Conservation (phyloP, 2,797 vertebrate genomes). For the Tinamus major region DNA sequence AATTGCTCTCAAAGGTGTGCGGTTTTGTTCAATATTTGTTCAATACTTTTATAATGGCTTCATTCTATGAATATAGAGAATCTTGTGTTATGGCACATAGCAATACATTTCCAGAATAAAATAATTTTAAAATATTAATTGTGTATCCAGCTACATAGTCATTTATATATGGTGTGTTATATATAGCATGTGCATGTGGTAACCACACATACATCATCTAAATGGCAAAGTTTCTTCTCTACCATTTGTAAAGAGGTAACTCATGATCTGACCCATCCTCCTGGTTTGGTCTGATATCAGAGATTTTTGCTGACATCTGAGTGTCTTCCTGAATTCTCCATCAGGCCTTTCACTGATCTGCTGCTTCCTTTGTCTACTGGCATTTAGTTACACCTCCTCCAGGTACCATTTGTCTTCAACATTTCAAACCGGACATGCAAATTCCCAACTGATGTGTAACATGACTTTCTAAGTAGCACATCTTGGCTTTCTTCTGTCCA, state of each 20-base stretch:
- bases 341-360: neutral
- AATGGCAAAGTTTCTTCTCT: neutral
- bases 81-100: neutral
- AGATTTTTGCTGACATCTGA: neutral
- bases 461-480: neutral
- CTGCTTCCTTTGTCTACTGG: neutral
- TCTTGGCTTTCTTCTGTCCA: neutral
- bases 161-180: neutral
- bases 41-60: neutral
- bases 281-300: neutral
- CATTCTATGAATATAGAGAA: neutral
- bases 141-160: neutral
- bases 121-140: neutral
- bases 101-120: neutral
- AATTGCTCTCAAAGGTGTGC: neutral
- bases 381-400: neutral
- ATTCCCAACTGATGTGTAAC: neutral
- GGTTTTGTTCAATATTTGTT: neutral
- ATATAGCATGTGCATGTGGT: neutral
- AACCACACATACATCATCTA: neutral
- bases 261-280: neutral
- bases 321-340: neutral
- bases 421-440: neutral
- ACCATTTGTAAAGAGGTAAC: neutral
- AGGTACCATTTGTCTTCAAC: neutral